phyloP scores from a whole-genome alignment of 1,140 invertebrate genomes.

The Phymastichus coffea region DNA sequence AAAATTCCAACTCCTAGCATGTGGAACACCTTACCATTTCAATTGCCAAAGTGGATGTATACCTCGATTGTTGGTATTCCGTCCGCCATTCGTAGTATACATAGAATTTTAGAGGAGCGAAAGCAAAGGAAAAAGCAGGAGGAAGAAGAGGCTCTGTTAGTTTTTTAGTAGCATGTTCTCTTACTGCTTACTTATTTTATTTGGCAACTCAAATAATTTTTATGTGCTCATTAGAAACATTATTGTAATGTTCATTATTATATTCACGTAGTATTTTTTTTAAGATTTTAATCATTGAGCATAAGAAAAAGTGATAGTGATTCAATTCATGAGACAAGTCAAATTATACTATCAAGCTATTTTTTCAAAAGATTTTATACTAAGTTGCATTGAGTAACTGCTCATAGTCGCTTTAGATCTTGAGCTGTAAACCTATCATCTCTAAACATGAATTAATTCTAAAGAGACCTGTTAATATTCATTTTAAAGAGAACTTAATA shows the following conservation, averaged over 20 bases:
- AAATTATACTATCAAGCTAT: too few relatives aligned
- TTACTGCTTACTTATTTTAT: neutral
- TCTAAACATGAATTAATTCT: neutral
- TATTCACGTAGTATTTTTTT: too few relatives aligned
- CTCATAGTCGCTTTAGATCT: too few relatives aligned
- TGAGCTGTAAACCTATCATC: neutral
- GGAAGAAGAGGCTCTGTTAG: conserved; percentile 63
- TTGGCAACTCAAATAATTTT: conserved; percentile 6
- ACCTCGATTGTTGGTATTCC: conserved; percentile 64
- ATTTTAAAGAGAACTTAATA: too few relatives aligned
- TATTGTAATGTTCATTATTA: conserved; percentile 10
- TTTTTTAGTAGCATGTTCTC: conserved; percentile 18
- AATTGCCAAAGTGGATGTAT: conserved; percentile 71
- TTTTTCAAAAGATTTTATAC: too few relatives aligned
- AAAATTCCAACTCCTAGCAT: conserved; percentile 77
- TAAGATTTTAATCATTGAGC: neutral
- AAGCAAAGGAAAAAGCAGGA: conserved; percentile 57
- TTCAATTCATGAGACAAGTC: too few relatives aligned
- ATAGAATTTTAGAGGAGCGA: conserved; percentile 45
- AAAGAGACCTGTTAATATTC: too few relatives aligned
- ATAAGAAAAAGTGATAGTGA: too few relatives aligned
- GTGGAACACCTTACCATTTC: conserved; percentile 79
- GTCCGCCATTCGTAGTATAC: conserved; percentile 49
- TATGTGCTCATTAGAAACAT: conserved; percentile 9
- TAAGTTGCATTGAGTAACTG: too few relatives aligned